Base-by-base conservation (phyloP, 2,113 vertebrate species). In the Carettochelys insculpta region DNA sequence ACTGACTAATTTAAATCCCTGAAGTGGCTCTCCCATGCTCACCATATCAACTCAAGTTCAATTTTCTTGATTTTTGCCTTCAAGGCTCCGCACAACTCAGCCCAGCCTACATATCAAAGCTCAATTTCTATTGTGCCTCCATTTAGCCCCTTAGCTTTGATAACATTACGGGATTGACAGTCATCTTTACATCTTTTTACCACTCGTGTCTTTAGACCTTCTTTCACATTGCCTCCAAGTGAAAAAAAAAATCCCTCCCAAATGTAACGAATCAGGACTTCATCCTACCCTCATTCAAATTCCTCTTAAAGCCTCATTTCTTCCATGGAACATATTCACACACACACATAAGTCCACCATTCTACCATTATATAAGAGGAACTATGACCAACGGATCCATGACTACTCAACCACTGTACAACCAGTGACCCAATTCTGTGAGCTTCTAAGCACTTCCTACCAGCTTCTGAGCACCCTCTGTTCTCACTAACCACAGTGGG, bases 21-120 rank as follows among this genome's bases (percentile, higher is more conserved):
- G 25, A 6, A 43, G 38, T 45, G 38, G 71, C 24, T 45, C 24
- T 14, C 71, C 41, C 25, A 45, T 6, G 13, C 43, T 43, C 12
- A 75, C 25, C 83, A 96, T 34, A 93, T 94, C 95, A n/a, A n/a
- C n/a, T n/a, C n/a, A 95, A 96, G 95, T 97, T 95, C 87, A 24
- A 80, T 87, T 93, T n/a, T 95, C 83, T 80, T 50, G n/a, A 78
- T 85, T 79, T n/a, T 85, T 86, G 93, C 94, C 94, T 83, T 38
- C 54, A 10, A 94, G 95, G 94, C 95, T 92, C 82, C 95, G 93
- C 93, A 94, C 71, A 56, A 38, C 54, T 85, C 41, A n/a, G 43
- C 41, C 82, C 56, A 94, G 80, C 73, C 94, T 47, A 83, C 87
- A 94, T 92, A 92, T 68, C 19, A 68, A 20, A 68, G 9, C 61